A percentile compares a stretch with the other conserved stretches of the same genome.
phyloP scores from a whole-genome alignment of 2,888 invertebrate species.

The Platycnemis pennipes region DNA sequence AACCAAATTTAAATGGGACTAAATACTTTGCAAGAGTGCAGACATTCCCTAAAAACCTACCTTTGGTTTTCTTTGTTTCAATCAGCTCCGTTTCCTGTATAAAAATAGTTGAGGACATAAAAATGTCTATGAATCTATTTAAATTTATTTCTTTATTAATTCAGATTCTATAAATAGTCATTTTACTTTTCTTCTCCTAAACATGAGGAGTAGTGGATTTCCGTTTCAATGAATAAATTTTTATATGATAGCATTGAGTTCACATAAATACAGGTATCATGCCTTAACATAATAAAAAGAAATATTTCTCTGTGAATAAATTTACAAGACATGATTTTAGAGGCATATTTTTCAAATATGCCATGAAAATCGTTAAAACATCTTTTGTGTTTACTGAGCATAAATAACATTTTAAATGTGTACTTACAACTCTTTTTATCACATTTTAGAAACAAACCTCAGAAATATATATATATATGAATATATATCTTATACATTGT shows the following conservation, averaged over 20 bases:
- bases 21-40: too few species aligned
- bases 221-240: conserved; percentile 57
- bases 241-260: conserved; percentile 39
- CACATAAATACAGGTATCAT: conserved; percentile 60
- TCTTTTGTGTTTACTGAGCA: conserved; percentile 66
- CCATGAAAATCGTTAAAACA: conserved; percentile 61
- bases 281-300: conserved; percentile 60
- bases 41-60: too few species aligned
- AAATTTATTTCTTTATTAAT: conserved; percentile 66
- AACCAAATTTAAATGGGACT: too few species aligned
- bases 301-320: conserved; percentile 58
- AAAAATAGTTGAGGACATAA: not conserved
- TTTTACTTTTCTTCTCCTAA: conserved; percentile 63
- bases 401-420: conserved; percentile 66
- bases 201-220: conserved; percentile 53
- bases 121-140: conserved; percentile 18
- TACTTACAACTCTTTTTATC: conserved; percentile 65
- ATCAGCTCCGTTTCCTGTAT: too few species aligned
- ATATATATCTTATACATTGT: conserved; percentile 66
- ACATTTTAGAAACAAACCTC: conserved; percentile 67
- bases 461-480: conserved; percentile 63
- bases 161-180: conserved; percentile 67
- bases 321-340: conserved; percentile 57
- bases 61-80: too few species aligned
- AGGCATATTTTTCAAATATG: conserved; percentile 51